Evolutionary conservation across 2,113 vertebrate species (phyloP).

Genomic region (Sula dactylatra): DNA sequence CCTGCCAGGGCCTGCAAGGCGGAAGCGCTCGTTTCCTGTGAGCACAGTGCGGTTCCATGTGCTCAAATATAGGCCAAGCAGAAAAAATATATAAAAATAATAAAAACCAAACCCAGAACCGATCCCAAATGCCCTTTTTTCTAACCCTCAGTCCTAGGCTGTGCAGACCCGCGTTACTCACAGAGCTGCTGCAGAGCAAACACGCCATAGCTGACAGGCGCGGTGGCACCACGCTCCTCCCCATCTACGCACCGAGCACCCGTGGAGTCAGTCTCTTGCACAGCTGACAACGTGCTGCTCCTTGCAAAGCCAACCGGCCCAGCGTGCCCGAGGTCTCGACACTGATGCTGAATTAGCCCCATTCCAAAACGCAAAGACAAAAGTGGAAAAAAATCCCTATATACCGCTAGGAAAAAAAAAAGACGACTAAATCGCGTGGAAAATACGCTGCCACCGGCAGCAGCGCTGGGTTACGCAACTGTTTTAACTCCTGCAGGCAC

Average conservation of each 20-base stretch:
- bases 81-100: not conserved
- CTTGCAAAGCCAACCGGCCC: not conserved
- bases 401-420: not conserved
- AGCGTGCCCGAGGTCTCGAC: fast-evolving
- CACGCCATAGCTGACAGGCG: fast-evolving
- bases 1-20: not conserved
- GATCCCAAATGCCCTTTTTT: not conserved
- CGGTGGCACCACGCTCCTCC: not conserved
- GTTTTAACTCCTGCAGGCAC: not conserved
- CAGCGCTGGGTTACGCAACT: not conserved
- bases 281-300: not conserved
- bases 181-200: not conserved
- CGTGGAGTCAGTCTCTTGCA: not conserved
- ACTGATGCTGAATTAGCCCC: not conserved
- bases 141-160: not conserved
- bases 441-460: not conserved
- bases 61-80: not conserved
- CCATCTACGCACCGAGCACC: not conserved
- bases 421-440: not conserved
- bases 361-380: not conserved
- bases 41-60: not conserved
- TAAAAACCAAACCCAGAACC: not conserved
- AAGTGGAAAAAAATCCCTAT: not conserved
- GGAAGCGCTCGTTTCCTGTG: not conserved
- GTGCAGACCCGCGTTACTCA: not conserved